phyloP scores from a whole-genome alignment of 2,113 vertebrate genomes.

The Hippocampus mohnikei region DNA sequence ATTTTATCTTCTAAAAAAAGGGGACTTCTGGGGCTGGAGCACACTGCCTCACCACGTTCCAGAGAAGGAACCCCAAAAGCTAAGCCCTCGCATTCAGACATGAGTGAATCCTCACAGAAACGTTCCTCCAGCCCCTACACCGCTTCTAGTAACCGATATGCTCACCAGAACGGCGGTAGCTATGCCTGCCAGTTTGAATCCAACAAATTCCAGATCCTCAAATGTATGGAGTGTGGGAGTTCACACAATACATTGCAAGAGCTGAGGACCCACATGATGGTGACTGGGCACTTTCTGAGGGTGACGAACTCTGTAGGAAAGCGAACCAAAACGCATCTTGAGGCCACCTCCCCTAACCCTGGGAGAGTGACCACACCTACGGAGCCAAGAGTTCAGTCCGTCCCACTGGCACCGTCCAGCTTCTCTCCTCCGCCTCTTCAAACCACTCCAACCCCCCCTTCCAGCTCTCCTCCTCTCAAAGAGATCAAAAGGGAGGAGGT shows the following conservation, averaged over 20 bases:
- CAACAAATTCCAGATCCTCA: constrained; percentile 92
- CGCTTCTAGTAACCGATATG: constrained; percentile 81
- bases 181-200: constrained; percentile 93
- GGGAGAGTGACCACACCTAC: constrained; percentile 63
- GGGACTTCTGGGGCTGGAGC: constrained; percentile 81
- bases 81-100: constrained; percentile 67
- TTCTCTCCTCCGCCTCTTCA: constrained; percentile 78
- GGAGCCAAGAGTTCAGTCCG: constrained; percentile 88
- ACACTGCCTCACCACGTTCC: constrained; percentile 83
- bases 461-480: constrained; percentile 74
- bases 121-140: constrained; percentile 82
- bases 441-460: constrained; percentile 63
- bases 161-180: constrained; percentile 90
- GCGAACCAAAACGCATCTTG: constrained; percentile 84
- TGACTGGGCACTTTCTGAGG: constrained; percentile 95
- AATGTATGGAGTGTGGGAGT: constrained; percentile 95
- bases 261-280: constrained; percentile 96
- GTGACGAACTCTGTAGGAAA: constrained; percentile 87
- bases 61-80: constrained; percentile 84
- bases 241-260: constrained; percentile 93
- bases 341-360: constrained; percentile 74
- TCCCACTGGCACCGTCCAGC: constrained; percentile 85
- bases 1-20: constrained; percentile 88
- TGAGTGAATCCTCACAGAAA: constrained; percentile 78
- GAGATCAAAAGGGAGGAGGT: constrained; percentile 89